Base-by-base conservation (phyloP, 2,888 invertebrate species). In the Corbicula japonica region DNA sequence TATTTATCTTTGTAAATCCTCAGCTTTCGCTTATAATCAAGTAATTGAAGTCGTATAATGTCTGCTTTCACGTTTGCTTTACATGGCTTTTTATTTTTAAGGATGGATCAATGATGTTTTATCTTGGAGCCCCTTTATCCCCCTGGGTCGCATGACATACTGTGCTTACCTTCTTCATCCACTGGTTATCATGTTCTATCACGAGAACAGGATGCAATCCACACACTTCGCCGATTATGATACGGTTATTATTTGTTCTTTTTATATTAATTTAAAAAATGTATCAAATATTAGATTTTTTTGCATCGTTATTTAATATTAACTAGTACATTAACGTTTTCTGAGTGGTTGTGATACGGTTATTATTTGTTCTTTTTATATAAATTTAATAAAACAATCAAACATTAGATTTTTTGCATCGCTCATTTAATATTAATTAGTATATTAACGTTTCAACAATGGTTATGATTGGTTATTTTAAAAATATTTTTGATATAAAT, bases 111-210 rank as follows among this genome's bases (percentile, higher is more conserved):
- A 78, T 26, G 50, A 62, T 8, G 26, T 78, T n/a, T 52, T 78
- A 52, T 78, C 78, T 3, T 78, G 78, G 78, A 73, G 58, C 21
- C 63, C 74, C 21, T 78, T 73, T 70, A 58, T 78, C 18, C 78
- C 78, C 0, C 46, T 78, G 12, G 74, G 78, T 21, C 50, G 78
- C 4, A 21, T 78, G 41, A 74, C 78, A 6, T 78, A 78, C 56
- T 63, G 58, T n/a, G 78, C 78, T 6, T 78, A 78, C 41, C 74
- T 78, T 3, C 3, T 78, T 23, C 78, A 78, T 52, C 78, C 78
- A 21, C 50, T 78, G 23, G 78, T 69, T n/a, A 78, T 78, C 56
- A 30, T 56, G 15, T 10, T 65, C 26, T 78, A 63, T 46, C 35
- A 62, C 30, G 56, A 44, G 18, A 74, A 41, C 34, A 46, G 69